These are phyloP conservation scores for Enteromius afrohamiltoni DNA, from an alignment of 2,797 vertebrate species.

Conservation along the genomic window DNA sequence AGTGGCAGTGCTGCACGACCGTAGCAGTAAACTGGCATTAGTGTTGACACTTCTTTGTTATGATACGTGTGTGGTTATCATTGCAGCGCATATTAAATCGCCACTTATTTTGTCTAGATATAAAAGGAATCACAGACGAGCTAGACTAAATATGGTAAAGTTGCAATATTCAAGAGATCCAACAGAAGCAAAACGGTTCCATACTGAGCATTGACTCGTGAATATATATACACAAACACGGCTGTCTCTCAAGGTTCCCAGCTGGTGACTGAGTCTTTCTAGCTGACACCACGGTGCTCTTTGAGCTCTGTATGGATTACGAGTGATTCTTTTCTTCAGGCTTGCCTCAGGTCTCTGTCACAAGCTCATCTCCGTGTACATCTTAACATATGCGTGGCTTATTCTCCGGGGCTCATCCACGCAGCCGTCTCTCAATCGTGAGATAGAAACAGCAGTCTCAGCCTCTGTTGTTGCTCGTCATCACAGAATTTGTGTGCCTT, in stretches of 20 bases:
- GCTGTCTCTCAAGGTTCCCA: slow-evolving; percentile 46
- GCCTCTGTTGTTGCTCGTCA: neutral
- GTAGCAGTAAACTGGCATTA: neutral
- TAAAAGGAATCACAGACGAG: neutral
- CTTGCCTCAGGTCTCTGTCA: slow-evolving; percentile 58
- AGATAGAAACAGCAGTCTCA: slow-evolving; percentile 51
- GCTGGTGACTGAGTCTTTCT: slow-evolving; percentile 44
- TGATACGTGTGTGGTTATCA: neutral
- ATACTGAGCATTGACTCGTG: slow-evolving; percentile 29
- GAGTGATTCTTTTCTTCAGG: slow-evolving; percentile 67
- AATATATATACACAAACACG: slow-evolving; percentile 47
- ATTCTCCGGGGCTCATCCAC: slow-evolving; percentile 44
- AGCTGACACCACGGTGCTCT: slow-evolving; percentile 50
- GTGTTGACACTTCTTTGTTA: neutral
- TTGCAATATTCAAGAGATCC: slow-evolving; percentile 22
- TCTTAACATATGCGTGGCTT: slow-evolving; percentile 46
- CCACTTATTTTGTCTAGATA: neutral
- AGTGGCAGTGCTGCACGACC: neutral
- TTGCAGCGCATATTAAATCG: neutral
- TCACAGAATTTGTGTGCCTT: slow-evolving; percentile 13
- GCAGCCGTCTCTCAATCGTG: slow-evolving; percentile 47
- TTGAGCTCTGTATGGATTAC: slow-evolving; percentile 70
- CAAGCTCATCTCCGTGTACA: slow-evolving; percentile 43
- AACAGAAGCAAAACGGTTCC: slow-evolving; percentile 10
- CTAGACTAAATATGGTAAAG: neutral